Evolutionary conservation across 2,113 vertebrate species (phyloP), one percentile per base, ranked within the genome.

Genomic region (Camelus bactrianus): DNA sequence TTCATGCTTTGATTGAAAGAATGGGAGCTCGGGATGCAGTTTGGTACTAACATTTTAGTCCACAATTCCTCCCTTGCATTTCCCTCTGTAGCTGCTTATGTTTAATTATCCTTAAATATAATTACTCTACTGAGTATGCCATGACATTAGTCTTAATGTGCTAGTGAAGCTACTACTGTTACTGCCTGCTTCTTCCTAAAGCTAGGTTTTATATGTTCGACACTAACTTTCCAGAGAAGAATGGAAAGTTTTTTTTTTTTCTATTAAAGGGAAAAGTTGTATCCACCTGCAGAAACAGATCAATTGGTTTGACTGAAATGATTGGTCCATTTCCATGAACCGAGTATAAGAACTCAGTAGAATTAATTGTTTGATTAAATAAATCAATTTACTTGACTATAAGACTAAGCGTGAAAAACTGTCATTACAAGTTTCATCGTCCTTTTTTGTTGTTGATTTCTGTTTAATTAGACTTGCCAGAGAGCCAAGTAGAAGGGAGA

Each of bases 61-160:
- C 85, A 76, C 13, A 81, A 54, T 95, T 67, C 42, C 46, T 94
- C 14, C 65, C 7, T 8, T 93, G 32, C 7, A 83, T 56, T 93
- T 88, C 17, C 24, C 13, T 95, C 69, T 76, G 46, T 85, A 92
- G 52, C 35, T 92, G 73, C 28, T 97, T 88, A 67, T 96, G 62
- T 83, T 95, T 96, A 97, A 93, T 91, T 94, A 94, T 60, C 30
- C 77, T 96, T 96, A 84, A 93, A 94, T 89, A 90, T 81, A 96
- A 96, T 89, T 81, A 22, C n/a, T 92, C 65, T 73, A 62, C 65
- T 42, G 58, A 94, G 30, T 73, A 89, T 60, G 86, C 24, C 28
- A 91, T 64, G 42, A 88, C 6, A 56, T 32, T 92, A 70, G 15
- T 90, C 48, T 94, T 96, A 77, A 91, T 64, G n/a, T 54, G 12